Evolutionary conservation across 2,113 vertebrate genomes (phyloP), one percentile per base, ranked within the genome.

Genomic region (Scalopus aquaticus): DNA sequence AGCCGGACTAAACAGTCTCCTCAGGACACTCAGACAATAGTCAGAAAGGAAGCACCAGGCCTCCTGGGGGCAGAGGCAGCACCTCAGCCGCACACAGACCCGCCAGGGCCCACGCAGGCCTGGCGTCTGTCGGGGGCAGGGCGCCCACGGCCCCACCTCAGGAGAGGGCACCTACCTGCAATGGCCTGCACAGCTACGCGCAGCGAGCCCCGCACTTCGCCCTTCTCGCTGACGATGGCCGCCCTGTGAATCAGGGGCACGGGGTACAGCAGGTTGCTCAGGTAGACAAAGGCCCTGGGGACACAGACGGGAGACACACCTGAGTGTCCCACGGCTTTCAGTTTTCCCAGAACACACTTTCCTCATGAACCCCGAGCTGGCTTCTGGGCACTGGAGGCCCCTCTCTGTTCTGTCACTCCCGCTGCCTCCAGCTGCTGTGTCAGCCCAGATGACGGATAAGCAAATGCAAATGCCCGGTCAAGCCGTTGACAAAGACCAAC

Each of bases 161-260:
- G 83, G 76, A 49, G 65, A 42, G 1, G 58, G 86, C 46, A 92
- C 98, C 96, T 95, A 99, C 99, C 99, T 98, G 99, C 99, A 93
- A 99, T 99, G 90, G 99, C 99, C 97, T 99, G 99, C 60, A 99
- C 99, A 0, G 99, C 99, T 46, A 99, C 99, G 0, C 99, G 99
- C 96, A 99, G 98, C 96, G 99, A 99, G 42, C 99, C 99, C 35
- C 99, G 98, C 22, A 99, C 99, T 9, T 99, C 99, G 0, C 99
- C 99, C 77, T 99, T 99, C 98, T 99, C 99, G 2, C 99, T 99
- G 95, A 99, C 99, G 78, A 99, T 98, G 87, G 99, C 99, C 91
- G 99, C 99, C 78, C 99, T 98, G 97, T 99, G 99, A 95, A 99
- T 99, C 96, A 99, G 98, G 16, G 99, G 99, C 77, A 99, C 99